Evolutionary conservation across 2,888 invertebrate genomes (phyloP).

Genomic region (Athetis lepigone): DNA sequence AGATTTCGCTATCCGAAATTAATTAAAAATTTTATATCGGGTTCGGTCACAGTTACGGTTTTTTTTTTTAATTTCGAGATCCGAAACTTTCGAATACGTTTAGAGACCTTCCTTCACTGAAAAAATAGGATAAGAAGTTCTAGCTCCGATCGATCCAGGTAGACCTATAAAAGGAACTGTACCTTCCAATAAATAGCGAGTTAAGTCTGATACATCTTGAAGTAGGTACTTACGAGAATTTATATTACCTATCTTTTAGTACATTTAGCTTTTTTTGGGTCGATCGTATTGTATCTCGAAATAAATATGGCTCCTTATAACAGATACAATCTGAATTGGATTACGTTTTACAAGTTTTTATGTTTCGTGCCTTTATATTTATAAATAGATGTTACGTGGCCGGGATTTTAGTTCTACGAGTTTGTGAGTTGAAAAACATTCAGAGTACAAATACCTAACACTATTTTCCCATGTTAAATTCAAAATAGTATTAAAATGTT

Average conservation of each 20-base stretch:
- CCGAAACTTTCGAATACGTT: no score
- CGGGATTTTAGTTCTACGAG: neutral
- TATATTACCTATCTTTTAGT: conserved; percentile 28
- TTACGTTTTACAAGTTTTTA: conserved; percentile 36
- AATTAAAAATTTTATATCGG: no score
- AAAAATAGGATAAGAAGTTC: neutral
- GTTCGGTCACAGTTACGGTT: no score
- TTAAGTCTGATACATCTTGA: conserved; percentile 34
- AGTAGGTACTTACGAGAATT: conserved; percentile 43
- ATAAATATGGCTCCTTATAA: conserved; percentile 33
- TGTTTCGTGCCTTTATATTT: conserved; percentile 12
- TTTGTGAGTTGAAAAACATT: neutral
- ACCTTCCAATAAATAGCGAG: conserved; percentile 28
- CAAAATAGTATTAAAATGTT: no score
- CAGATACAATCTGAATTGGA: conserved; percentile 38
- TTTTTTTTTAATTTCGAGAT: no score
- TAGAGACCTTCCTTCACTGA: no score
- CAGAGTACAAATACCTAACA: no score
- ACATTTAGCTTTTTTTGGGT: conserved; percentile 39
- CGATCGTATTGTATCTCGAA: conserved; percentile 22
- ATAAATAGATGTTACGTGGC: neutral
- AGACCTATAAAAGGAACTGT: conserved; percentile 23
- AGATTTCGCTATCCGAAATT: no score
- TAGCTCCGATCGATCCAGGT: conserved; percentile 11
- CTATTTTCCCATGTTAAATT: no score